Conservation (phyloP, 2,888 invertebrate species). For the Xestia rhomboidea region DNA sequence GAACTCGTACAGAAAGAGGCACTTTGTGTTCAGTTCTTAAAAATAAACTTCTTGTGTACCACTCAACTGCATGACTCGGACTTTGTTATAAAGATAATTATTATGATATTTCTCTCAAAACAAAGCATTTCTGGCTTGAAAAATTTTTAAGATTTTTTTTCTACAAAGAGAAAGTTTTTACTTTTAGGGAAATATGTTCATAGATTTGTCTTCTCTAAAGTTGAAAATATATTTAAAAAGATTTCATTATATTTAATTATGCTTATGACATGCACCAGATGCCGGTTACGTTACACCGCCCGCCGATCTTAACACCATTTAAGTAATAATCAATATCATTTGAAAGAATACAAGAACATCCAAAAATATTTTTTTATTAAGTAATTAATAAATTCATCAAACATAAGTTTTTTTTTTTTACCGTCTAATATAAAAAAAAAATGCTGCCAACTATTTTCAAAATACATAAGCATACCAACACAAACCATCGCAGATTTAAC, state of each 20-base stretch:
- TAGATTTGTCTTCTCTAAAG: neutral
- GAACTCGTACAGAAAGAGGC: constrained; percentile 60
- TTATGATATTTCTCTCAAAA: constrained; percentile 64
- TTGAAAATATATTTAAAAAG: neutral
- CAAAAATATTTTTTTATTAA: neutral
- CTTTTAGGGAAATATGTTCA: neutral
- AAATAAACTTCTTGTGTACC: constrained; percentile 82
- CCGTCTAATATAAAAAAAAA: neutral
- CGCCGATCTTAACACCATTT: neutral
- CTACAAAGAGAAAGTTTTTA: neutral
- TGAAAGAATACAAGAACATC: neutral
- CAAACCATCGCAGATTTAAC: neutral
- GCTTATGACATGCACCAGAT: neutral
- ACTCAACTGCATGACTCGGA: constrained; percentile 67
- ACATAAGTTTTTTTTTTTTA: neutral
- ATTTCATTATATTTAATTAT: neutral
- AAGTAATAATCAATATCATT: neutral
- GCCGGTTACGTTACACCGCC: too few relatives aligned
- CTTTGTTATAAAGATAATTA: constrained; percentile 62
- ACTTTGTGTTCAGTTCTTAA: constrained; percentile 74
- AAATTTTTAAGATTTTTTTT: constrained; percentile 26
- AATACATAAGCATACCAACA: neutral
- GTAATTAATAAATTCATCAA: neutral
- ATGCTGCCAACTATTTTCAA: neutral
- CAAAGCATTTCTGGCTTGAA: constrained; percentile 37